Percentiles rank a stretch among this genome's conserved stretches.
Conservation (phyloP, 2,797 vertebrate species). For the Notolabrus celidotus region DNA sequence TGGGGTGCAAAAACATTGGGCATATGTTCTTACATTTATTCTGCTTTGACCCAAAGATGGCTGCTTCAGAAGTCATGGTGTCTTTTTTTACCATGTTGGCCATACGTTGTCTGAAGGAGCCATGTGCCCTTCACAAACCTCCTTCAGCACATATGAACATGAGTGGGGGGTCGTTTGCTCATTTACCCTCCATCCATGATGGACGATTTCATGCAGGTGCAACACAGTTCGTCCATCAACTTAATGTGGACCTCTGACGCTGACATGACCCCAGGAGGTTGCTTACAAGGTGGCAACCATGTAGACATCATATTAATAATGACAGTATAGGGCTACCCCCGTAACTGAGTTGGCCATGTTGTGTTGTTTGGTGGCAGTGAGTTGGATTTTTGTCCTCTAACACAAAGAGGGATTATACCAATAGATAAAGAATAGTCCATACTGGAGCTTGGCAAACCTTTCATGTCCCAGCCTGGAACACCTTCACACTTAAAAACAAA, state of each 20-base stretch:
- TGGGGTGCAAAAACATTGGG: no score
- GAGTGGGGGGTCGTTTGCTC: background rate
- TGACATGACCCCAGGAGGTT: constrained; percentile 29
- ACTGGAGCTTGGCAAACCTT: no score
- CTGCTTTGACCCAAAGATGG: no score
- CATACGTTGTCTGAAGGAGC: constrained; percentile 5
- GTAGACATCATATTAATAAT: constrained; percentile 20
- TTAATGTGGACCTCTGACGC: constrained; percentile 37
- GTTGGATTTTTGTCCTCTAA: background rate
- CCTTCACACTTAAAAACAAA: background rate
- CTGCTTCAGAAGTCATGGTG: no score
- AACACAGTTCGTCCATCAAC: constrained; percentile 44
- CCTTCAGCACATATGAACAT: constrained; percentile 12
- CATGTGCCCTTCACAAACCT: constrained; percentile 35
- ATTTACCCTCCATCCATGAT: constrained; percentile 29
- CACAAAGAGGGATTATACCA: background rate
- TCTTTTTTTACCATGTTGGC: background rate
- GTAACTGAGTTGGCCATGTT: background rate
- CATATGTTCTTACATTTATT: no score
- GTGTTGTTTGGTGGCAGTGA: background rate
- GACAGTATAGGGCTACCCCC: constrained; percentile 9
- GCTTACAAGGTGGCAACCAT: constrained; percentile 23
- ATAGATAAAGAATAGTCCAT: background rate
- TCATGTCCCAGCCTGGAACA: background rate
- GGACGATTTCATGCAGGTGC: constrained; percentile 32